These are phyloP conservation scores for Clupea harengus DNA, from an alignment of 2,113 vertebrate genomes.

Conservation along the genomic window DNA sequence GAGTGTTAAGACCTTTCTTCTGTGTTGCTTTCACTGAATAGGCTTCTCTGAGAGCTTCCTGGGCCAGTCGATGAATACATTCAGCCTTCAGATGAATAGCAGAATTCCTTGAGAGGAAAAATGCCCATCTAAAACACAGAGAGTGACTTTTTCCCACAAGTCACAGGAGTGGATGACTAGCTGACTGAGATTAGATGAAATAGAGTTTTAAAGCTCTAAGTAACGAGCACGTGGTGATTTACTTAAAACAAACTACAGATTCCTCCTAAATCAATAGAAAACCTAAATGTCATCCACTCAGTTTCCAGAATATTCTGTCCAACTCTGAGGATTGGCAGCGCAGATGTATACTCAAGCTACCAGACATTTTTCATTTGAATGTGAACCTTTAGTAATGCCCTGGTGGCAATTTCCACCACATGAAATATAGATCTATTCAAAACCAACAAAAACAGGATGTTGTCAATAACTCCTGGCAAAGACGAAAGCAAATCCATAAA, in stretches of 20 bases:
- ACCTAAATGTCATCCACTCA: not conserved
- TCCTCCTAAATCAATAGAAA: not conserved
- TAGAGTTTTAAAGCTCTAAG: not conserved
- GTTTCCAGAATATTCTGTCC: not conserved
- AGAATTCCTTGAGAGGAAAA: not conserved
- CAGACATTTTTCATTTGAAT: not conserved
- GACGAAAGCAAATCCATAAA: no score
- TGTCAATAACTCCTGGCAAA: no score
- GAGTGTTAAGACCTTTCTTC: not conserved
- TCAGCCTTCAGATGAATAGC: not conserved
- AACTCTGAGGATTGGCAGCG: not conserved
- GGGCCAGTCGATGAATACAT: not conserved
- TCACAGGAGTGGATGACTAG: not conserved
- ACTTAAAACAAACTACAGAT: not conserved
- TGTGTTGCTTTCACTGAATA: not conserved
- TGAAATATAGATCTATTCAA: no score
- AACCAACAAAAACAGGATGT: no score
- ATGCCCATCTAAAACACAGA: not conserved
- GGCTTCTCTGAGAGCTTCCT: not conserved
- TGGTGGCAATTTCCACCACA: no score
- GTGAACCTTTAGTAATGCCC: no score
- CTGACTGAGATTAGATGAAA: no score
- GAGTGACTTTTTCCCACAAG: not conserved
- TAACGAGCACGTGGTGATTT: not conserved
- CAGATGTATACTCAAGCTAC: not conserved